Evolutionary conservation across 2,888 invertebrate species (phyloP), one percentile per base, ranked within the genome.

Genomic region (Diadegma fenestrale): DNA sequence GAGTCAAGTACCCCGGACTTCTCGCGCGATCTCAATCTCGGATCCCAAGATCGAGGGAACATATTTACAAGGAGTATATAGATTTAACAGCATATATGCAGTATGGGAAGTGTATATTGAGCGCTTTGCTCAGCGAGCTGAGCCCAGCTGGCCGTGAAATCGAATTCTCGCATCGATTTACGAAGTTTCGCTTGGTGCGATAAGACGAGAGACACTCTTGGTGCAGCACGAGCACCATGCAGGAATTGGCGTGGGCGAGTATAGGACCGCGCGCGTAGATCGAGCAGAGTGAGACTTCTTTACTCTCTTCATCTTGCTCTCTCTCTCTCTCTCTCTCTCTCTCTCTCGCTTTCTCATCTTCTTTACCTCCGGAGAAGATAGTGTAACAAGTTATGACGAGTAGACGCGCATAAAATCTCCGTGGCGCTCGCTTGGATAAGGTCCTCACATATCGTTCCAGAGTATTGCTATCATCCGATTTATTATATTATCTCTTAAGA

Each of bases 321-420:
- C 43, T 33, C 30, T 14, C 17, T 63, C 26, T 48, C 48, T 51
- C 37, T 3, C 45, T 61, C 19, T 12, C n/a, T 61, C 26, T 30
- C 45, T 69, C 51, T 63, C 48, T 26, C 68, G 22, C 61, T 80
- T 58, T 64, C 80, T 78, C 73, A 73, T 82, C 78, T 84, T 58
- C 45, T 73, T 76, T 78, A 83, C 80, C 78, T 22, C 43, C 75
- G 26, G 64, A 79, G 78, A 82, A 85, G 85, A 85, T 82, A 85
- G 85, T 69, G 84, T 58, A 78, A 79, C 82, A 82, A 88, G 86
- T 88, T 87, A 88, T 88, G 88, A 88, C 85, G 86, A 87, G 88
- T 80, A 86, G 81, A 88, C 86, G 87, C 78, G 81, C 86, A 85
- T 87, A 86, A 88, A 88, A 87, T 88, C 83, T 77, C 68, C 73